A percentile compares a stretch with the other conserved stretches of the same genome.
Conservation (phyloP, 1,140 invertebrate genomes). For the Babylonia areolata region DNA sequence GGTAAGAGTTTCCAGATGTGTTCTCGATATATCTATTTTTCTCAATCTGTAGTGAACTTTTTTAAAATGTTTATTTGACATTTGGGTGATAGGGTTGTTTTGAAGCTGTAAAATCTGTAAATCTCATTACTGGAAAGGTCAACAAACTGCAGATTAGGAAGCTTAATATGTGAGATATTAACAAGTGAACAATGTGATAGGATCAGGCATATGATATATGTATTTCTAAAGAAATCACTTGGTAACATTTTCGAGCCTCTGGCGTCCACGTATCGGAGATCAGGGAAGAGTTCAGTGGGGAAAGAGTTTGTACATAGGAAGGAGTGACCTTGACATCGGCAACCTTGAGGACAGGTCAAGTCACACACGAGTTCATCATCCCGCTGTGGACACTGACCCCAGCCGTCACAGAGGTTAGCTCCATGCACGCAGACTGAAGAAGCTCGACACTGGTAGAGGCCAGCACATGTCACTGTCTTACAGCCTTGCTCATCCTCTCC, state of each 20-base stretch:
- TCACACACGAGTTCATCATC: constrained; percentile 45
- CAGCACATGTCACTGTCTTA: neutral
- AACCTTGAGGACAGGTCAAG: constrained; percentile 46
- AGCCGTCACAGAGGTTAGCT: constrained; percentile 29
- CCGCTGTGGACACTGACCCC: constrained; percentile 36
- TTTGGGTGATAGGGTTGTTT: neutral
- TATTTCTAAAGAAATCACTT: neutral
- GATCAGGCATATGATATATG: neutral
- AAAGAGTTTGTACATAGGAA: constrained; percentile 10
- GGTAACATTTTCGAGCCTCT: neutral
- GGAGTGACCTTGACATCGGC: constrained; percentile 16
- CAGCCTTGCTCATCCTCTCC: neutral
- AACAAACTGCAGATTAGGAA: neutral
- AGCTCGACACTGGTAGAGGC: neutral
- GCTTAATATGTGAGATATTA: neutral
- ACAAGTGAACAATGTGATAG: neutral
- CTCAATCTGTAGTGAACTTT: neutral
- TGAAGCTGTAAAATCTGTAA: neutral
- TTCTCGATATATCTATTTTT: neutral
- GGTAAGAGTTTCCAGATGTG: neutral
- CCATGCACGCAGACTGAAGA: constrained; percentile 9
- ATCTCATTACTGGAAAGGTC: neutral
- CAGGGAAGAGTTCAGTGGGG: neutral
- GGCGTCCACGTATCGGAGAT: neutral
- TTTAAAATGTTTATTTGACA: neutral